Evolutionary conservation across 2,113 vertebrate genomes (phyloP).

Genomic region (Arizona elegans): DNA sequence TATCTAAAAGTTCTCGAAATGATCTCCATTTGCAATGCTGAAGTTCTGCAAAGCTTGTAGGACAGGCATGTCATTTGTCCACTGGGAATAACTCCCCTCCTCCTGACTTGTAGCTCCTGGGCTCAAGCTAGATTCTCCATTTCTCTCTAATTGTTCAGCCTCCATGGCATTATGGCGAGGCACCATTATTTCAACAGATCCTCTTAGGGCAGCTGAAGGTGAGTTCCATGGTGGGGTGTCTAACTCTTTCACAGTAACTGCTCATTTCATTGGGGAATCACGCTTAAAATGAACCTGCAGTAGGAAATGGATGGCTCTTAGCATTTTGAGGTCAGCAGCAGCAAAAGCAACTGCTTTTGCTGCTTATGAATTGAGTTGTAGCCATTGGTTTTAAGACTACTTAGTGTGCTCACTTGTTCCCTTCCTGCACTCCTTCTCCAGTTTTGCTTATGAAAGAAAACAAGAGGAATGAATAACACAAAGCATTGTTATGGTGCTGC

Average conservation of each 20-base stretch:
- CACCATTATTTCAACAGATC: background rate
- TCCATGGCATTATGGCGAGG: background rate
- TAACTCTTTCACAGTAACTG: background rate
- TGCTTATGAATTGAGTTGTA: background rate
- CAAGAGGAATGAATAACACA: background rate
- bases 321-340: background rate
- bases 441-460: background rate
- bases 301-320: background rate
- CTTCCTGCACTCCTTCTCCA: background rate
- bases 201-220: background rate
- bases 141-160: background rate
- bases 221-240: background rate
- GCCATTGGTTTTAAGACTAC: background rate
- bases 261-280: background rate
- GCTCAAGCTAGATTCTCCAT: background rate
- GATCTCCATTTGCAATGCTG: background rate
- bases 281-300: background rate
- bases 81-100: background rate
- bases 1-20: background rate
- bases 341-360: background rate
- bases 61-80: background rate
- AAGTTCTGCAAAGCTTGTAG: background rate
- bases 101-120: background rate
- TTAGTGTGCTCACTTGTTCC: background rate
- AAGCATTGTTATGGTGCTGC: background rate